Evolutionary conservation across 2,888 invertebrate genomes (phyloP).

Genomic region (Panorpa germanica): DNA sequence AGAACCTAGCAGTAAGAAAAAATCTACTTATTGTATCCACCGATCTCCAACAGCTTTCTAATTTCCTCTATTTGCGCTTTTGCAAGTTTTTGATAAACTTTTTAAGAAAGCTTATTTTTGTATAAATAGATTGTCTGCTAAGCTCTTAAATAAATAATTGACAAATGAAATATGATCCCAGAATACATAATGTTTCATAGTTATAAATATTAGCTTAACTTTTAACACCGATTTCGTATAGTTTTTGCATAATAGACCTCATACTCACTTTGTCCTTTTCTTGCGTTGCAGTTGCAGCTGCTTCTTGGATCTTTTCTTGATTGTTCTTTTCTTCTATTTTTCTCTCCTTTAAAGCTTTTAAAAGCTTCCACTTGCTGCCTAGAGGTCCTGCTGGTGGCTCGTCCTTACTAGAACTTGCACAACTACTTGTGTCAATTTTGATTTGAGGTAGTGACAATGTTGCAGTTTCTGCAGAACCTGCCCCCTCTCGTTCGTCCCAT

Average conservation of each 20-base stretch:
- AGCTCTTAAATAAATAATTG: constrained; percentile 29
- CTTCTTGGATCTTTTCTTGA: constrained; percentile 43
- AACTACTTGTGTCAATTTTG: constrained; percentile 26
- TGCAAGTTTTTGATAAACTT: constrained; percentile 24
- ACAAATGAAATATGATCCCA: constrained; percentile 27
- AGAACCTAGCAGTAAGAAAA: too few species aligned
- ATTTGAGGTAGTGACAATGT: constrained; percentile 27
- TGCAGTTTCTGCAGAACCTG: constrained; percentile 19
- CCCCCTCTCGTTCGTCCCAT: too few species aligned
- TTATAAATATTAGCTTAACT: constrained; percentile 22
- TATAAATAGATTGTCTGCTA: constrained; percentile 19
- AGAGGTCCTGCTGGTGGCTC: constrained; percentile 31
- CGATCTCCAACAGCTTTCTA: too few species aligned
- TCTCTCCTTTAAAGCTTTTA: constrained; percentile 75
- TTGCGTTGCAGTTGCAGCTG: constrained; percentile 35
- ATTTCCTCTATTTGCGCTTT: constrained; percentile 25
- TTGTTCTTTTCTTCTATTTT: constrained; percentile 74
- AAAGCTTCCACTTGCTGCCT: constrained; percentile 77
- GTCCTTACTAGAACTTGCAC: constrained; percentile 23
- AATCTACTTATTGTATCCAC: too few species aligned
- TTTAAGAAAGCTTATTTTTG: constrained; percentile 16
- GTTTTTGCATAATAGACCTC: constrained; percentile 41
- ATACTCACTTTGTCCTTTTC: constrained; percentile 53
- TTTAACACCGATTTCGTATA: constrained; percentile 45
- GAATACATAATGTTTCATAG: constrained; percentile 7